Evolutionary conservation across 2,888 invertebrate species (phyloP), one percentile per base, ranked within the genome.

Genomic region (Eristalinus aeneus): DNA sequence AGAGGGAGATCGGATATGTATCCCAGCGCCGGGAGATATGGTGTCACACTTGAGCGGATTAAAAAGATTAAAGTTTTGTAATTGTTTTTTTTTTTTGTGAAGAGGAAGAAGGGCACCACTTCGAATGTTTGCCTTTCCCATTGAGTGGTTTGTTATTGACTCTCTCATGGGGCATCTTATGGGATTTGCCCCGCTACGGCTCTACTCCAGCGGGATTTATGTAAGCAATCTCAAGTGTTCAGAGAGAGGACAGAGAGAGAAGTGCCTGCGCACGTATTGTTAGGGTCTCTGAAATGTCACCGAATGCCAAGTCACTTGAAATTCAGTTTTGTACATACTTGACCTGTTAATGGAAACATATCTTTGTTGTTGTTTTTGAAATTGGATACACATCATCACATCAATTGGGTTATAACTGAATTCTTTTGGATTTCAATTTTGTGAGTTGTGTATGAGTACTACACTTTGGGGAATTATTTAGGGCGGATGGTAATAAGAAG

Each of bases 41-140:
- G 27, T 71, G 60, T 34, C 61, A 63, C 54, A 63, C 56, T 64
- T 54, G 69, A 11, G 69, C 16, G 56, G 46, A 68, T 68, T 53
- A 58, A 68, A 56, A 23, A 60, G 39, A 65, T 72, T 60, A 68
- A 32, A 61, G 39, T 77, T 77, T 76, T 56, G 53, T 72, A 76
- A 82, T 82, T 80, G 74, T 12, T 68, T 27, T 73, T 31, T 58
- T 54, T 39, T 6, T 54, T 54, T 64, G 39, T 27, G 27, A 5
- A 27, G 46, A 16, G 10, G 23, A 54, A 69, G 63, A 39, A 46
- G 58, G 46, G 58, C n/a, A 27, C 56, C 32, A 22, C 39, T 75
- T 60, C 20, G 46, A 32, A 31, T 67, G 60, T 68, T 75, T 75
- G 76, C 3, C n/a, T 69, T 72, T 69, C 36, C 53, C 10, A 34